Conservation (phyloP, 2,113 vertebrate genomes). For the Coreoperca whiteheadi region DNA sequence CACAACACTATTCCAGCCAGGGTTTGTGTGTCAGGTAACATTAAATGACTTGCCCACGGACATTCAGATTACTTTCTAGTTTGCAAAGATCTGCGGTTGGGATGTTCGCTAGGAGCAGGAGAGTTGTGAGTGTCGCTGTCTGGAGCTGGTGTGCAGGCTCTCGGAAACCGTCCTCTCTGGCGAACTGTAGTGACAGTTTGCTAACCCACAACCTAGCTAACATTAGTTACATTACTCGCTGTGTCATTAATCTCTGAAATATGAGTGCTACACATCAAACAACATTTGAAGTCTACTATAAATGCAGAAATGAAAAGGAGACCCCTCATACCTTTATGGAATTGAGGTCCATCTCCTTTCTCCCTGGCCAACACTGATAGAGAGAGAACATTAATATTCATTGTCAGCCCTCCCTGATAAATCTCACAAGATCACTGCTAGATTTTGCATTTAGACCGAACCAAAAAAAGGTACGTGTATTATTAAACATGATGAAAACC, state of each 20-base stretch:
- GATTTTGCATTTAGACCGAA: constrained; percentile 47
- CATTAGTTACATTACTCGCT: too few species aligned
- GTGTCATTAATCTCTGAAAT: constrained; percentile 32
- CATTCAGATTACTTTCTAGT: too few species aligned
- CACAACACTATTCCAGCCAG: too few species aligned
- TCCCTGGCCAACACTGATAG: constrained; percentile 85
- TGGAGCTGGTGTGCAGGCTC: too few species aligned
- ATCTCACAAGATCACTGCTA: constrained; percentile 60
- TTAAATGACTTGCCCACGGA: too few species aligned
- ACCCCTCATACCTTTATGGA: constrained; percentile 88
- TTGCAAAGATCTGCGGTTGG: too few species aligned
- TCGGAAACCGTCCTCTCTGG: too few species aligned
- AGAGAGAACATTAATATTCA: constrained; percentile 76
- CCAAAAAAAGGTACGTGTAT: constrained; percentile 71
- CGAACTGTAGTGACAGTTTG: too few species aligned
- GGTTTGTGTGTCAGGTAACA: too few species aligned
- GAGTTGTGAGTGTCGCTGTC: too few species aligned
- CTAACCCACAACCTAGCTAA: too few species aligned
- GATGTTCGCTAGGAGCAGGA: too few species aligned
- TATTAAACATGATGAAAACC: constrained; percentile 81
- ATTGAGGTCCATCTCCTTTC: constrained; percentile 81
- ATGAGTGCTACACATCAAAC: constrained; percentile 40
- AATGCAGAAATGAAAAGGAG: constrained; percentile 40
- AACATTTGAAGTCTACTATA: constrained; percentile 21
- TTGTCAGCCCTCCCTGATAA: constrained; percentile 32